Percentiles rank a stretch among this genome's conserved stretches.
Evolutionary conservation across 2,797 vertebrate species (phyloP).

Genomic region (Pantherophis alleghaniensis): DNA sequence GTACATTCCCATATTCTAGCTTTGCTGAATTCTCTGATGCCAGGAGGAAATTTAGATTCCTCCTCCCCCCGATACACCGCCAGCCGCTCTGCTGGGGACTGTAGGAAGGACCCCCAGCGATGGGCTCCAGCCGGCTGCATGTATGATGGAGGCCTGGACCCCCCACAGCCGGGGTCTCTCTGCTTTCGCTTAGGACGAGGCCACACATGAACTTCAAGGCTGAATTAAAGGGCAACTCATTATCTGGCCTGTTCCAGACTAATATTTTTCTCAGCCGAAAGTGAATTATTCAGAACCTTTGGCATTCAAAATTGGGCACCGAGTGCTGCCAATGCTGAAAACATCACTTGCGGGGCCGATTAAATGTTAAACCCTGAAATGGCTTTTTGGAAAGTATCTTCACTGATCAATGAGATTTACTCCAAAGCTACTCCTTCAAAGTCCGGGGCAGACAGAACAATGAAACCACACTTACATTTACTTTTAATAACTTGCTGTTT

Average conservation of each 20-base stretch:
- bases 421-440: background rate
- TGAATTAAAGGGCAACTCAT: background rate
- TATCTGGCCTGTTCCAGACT: background rate
- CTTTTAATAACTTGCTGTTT: slow-evolving; percentile 89
- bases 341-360: background rate
- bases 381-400: background rate
- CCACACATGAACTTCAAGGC: background rate
- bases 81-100: background rate
- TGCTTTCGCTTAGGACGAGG: background rate
- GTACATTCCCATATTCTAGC: background rate
- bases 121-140: background rate
- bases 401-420: background rate
- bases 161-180: background rate
- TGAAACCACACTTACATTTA: slow-evolving; percentile 79
- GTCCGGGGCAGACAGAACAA: background rate
- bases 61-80: background rate
- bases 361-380: background rate
- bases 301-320: background rate
- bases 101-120: background rate
- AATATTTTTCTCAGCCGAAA: background rate
- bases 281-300: background rate
- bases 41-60: background rate
- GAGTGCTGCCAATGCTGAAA: background rate
- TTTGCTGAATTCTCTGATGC: background rate
- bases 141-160: background rate